Evolutionary conservation across 2,113 vertebrate genomes (phyloP).

Genomic region (Ramphastos sulfuratus): DNA sequence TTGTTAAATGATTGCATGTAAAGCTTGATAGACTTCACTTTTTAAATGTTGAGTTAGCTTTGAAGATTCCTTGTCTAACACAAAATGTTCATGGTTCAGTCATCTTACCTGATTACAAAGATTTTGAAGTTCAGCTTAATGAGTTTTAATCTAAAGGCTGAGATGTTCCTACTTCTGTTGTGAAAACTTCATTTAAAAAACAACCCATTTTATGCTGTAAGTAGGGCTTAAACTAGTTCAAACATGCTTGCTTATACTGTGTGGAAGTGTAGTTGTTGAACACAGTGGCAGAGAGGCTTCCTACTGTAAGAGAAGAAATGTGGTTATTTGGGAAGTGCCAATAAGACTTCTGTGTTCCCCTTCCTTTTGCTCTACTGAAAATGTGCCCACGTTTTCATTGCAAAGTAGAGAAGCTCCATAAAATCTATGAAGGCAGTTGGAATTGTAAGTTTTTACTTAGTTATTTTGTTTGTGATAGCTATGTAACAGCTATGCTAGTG

Average conservation of each 20-base stretch:
- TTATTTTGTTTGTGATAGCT: neutral
- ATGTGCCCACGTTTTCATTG: neutral
- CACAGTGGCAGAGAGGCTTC: neutral
- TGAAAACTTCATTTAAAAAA: neutral
- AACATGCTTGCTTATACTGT: neutral
- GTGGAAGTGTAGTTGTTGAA: neutral
- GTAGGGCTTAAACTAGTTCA: neutral
- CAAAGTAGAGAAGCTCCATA: neutral
- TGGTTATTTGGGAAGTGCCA: neutral
- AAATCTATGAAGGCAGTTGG: neutral
- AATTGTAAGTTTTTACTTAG: neutral
- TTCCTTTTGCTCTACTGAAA: neutral
- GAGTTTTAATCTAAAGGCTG: neutral
- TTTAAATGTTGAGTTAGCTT: neutral
- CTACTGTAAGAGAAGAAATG: neutral
- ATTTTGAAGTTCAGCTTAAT: neutral
- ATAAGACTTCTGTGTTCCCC: neutral
- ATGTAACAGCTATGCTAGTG: neutral
- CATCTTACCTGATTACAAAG: neutral
- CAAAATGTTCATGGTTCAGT: neutral
- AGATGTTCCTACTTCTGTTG: neutral
- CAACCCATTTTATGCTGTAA: neutral
- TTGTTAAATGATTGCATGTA: neutral
- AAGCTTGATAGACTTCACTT: neutral
- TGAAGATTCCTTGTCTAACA: neutral